Conservation (phyloP, 53 echinoderm and acorn worm genomes). For the Crossaster papposus region DNA sequence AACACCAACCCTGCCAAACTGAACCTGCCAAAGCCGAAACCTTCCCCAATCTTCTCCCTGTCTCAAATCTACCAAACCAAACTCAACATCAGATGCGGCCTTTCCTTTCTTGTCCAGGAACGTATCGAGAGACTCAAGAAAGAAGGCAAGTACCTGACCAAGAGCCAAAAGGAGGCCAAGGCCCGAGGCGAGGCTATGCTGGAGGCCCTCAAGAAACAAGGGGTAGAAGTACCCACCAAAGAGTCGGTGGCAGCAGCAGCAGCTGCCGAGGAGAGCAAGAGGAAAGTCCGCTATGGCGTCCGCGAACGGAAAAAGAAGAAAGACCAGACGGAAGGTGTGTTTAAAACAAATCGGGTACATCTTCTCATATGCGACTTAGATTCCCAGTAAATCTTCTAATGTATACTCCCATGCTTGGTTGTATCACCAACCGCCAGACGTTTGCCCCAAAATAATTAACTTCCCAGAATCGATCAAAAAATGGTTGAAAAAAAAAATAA, state of each 20-base stretch:
- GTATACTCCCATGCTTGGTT: background rate
- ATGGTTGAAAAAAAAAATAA: too few relatives aligned
- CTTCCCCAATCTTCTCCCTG: background rate
- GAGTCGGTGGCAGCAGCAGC: slow-evolving; percentile 24
- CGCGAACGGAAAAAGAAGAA: slow-evolving; percentile 75
- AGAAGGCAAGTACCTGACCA: slow-evolving; percentile 88
- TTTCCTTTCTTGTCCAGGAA: slow-evolving; percentile 56
- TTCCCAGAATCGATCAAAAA: too few relatives aligned
- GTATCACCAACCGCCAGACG: too few relatives aligned
- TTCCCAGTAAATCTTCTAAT: background rate
- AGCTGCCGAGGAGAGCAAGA: slow-evolving; percentile 55
- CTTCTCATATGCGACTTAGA: background rate
- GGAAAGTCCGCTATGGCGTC: slow-evolving; percentile 76
- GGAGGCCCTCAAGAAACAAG: slow-evolving; percentile 77
- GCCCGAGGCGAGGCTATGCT: slow-evolving; percentile 78
- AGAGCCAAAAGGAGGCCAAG: slow-evolving; percentile 79
- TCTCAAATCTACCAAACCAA: background rate
- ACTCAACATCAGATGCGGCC: background rate
- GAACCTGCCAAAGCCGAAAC: background rate
- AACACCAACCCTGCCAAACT: background rate
- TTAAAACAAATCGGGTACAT: background rate
- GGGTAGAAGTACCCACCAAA: slow-evolving; percentile 77
- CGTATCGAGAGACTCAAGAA: slow-evolving; percentile 77
- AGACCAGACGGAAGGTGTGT: slow-evolving; percentile 48
- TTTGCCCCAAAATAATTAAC: too few relatives aligned